phyloP scores from a whole-genome alignment of 2,888 invertebrate species.

The Trachelus tabidus region DNA sequence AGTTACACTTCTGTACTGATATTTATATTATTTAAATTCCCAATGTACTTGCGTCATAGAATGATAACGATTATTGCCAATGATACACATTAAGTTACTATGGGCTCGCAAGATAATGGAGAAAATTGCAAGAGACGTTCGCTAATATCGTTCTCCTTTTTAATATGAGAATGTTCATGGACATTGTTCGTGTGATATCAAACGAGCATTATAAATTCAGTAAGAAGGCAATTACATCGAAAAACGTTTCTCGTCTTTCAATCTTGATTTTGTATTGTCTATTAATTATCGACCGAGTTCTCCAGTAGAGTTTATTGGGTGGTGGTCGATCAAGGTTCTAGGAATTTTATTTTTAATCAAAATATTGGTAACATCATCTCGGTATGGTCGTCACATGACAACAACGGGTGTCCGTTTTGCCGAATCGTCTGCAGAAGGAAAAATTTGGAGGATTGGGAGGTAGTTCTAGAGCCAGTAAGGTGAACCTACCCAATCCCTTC shows the following conservation, averaged over 20 bases:
- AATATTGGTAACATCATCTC: background rate
- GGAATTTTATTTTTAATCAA: background rate
- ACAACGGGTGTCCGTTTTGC: conserved; percentile 46
- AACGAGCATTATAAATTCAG: background rate
- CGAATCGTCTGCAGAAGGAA: background rate
- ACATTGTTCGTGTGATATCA: background rate
- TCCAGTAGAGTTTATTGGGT: background rate
- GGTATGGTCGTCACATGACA: conserved; percentile 54
- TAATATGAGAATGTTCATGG: background rate
- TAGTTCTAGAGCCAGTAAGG: background rate
- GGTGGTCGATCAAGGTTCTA: background rate
- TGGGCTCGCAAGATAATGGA: background rate
- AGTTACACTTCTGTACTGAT: too few species aligned
- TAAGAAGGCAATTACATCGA: background rate
- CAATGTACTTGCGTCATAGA: background rate
- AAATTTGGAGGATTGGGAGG: background rate
- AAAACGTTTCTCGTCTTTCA: background rate
- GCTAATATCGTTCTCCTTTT: background rate
- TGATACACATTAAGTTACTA: background rate
- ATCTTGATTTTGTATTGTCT: background rate
- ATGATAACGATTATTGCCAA: background rate
- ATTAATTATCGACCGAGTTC: background rate
- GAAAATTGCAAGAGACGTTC: background rate
- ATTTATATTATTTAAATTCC: background rate
- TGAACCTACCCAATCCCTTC: background rate